A percentile compares a stretch with the other conserved stretches of the same genome.
Evolutionary conservation across 2,113 vertebrate species (phyloP).

Genomic region (Anthoscopus minutus): DNA sequence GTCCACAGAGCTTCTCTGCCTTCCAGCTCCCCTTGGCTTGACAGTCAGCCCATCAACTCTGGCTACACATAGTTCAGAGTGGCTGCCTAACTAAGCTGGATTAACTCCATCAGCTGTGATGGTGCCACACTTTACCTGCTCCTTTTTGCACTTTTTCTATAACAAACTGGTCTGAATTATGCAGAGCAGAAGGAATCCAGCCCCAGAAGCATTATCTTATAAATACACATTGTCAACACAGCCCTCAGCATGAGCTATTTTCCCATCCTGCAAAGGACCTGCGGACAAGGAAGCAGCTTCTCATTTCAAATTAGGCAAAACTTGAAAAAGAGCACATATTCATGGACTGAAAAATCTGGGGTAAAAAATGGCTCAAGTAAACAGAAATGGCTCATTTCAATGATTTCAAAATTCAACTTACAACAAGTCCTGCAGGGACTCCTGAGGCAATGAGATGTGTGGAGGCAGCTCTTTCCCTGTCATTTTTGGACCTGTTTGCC

Average conservation of each 20-base stretch:
- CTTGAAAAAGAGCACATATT: conserved; percentile 1
- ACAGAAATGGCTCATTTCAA: conserved; percentile 11
- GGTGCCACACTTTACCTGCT: background rate
- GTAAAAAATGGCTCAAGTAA: background rate
- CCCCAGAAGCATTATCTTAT: background rate
- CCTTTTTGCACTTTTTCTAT: background rate
- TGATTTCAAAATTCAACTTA: background rate
- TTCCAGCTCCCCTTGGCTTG: background rate
- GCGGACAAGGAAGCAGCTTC: background rate
- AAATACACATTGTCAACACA: conserved; percentile 6
- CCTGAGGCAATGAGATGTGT: background rate
- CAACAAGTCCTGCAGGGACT: background rate
- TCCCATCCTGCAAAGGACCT: background rate
- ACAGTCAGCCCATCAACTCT: background rate
- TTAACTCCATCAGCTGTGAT: background rate
- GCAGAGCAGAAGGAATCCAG: background rate
- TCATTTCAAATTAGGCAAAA: conserved; percentile 18
- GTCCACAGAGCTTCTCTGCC: background rate
- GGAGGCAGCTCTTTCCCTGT: background rate
- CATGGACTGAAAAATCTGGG: background rate
- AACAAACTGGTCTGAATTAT: background rate
- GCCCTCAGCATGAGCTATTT: conserved; percentile 26
- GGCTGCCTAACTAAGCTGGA: background rate
- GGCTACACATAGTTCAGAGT: background rate
- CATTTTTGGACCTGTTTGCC: background rate